Evolutionary conservation across 2,113 vertebrate species (phyloP).

Genomic region (Scomber colias): DNA sequence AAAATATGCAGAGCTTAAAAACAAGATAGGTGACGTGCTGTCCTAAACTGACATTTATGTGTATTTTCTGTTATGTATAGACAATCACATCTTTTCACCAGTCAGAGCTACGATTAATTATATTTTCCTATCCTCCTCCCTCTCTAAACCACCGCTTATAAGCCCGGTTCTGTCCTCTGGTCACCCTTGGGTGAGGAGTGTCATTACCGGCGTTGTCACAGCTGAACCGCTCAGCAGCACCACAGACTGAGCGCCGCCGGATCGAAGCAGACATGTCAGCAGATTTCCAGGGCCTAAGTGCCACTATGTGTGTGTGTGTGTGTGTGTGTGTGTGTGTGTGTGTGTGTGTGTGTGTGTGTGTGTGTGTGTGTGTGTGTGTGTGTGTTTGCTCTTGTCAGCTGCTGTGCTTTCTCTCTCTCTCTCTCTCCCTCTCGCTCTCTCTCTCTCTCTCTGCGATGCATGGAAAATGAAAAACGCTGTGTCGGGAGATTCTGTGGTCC

Average conservation of each 20-base stretch:
- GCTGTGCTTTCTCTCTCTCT: slow-evolving; percentile 39
- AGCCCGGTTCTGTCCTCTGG: slow-evolving; percentile 47
- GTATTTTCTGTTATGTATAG: slow-evolving; percentile 17
- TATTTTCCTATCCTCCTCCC: slow-evolving; percentile 36
- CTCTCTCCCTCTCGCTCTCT: too few relatives aligned
- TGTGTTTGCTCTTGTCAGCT: slow-evolving; percentile 69
- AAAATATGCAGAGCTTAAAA: background rate
- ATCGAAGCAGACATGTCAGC: slow-evolving; percentile 75
- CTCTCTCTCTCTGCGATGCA: slow-evolving; percentile 59
- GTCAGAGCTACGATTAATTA: slow-evolving; percentile 37
- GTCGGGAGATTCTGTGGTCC: slow-evolving; percentile 75
- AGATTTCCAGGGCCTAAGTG: slow-evolving; percentile 72
- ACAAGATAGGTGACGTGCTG: background rate
- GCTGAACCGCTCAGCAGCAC: slow-evolving; percentile 54
- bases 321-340: slow-evolving; percentile 51
- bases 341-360: slow-evolving; percentile 43
- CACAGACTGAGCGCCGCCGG: slow-evolving; percentile 70
- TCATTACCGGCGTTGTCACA: slow-evolving; percentile 58
- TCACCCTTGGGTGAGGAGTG: slow-evolving; percentile 65
- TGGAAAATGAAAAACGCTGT: slow-evolving; percentile 79
- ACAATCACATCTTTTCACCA: slow-evolving; percentile 42
- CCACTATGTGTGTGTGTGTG: slow-evolving; percentile 54
- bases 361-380: slow-evolving; percentile 62
- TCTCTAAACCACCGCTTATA: slow-evolving; percentile 27
- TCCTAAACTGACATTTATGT: background rate